Conservation (phyloP, 2,888 invertebrate genomes). For the Caenorhabditis wallacei region DNA sequence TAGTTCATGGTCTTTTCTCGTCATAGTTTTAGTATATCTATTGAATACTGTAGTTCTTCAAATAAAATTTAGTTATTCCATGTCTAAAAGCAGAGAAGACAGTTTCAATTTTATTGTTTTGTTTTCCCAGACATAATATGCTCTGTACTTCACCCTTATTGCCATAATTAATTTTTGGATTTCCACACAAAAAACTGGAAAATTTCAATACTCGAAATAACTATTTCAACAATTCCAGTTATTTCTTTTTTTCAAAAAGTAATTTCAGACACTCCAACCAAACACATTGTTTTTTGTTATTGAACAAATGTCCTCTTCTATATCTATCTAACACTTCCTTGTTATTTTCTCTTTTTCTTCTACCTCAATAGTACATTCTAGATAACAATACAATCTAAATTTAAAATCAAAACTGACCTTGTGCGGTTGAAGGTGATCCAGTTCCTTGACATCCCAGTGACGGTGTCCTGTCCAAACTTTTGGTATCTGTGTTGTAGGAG, state of each 20-base stretch:
- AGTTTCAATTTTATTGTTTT: no score
- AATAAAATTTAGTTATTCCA: no score
- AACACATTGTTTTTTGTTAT: slow-evolving; percentile 14
- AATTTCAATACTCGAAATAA: slow-evolving; percentile 7
- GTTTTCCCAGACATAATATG: no score
- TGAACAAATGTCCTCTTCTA: slow-evolving; percentile 12
- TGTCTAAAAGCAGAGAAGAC: no score
- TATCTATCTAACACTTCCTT: slow-evolving; percentile 7
- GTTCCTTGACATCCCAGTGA: slow-evolving; percentile 59
- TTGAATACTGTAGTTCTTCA: no score
- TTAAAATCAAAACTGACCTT: slow-evolving; percentile 52
- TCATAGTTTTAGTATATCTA: no score
- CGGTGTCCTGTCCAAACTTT: slow-evolving; percentile 70
- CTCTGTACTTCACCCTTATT: background rate
- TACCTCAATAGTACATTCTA: slow-evolving; percentile 13
- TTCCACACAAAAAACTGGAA: background rate
- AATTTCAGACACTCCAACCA: background rate
- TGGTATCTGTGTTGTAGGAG: slow-evolving; percentile 73
- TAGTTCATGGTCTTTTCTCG: no score
- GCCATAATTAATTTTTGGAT: background rate
- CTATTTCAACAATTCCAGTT: slow-evolving; percentile 2
- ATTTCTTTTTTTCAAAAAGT: slow-evolving; percentile 5
- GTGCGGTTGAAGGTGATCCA: slow-evolving; percentile 55
- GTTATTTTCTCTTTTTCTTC: background rate
- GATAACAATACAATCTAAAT: slow-evolving; percentile 17